Conservation (phyloP, 2,113 vertebrate species). For the Poecile atricapillus region DNA sequence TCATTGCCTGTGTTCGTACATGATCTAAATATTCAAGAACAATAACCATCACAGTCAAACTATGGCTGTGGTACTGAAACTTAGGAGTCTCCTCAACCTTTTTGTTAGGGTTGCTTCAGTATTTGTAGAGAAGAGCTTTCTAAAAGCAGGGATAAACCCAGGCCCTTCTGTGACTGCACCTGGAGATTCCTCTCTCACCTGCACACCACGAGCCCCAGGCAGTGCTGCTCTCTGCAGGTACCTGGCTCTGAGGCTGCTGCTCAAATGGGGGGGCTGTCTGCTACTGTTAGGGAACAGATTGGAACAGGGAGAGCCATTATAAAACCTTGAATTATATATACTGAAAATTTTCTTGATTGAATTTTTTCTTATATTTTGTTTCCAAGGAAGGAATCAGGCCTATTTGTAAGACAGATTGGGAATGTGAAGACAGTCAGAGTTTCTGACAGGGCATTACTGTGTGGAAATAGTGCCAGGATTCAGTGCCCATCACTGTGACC, state of each 20-base stretch:
- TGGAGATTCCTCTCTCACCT: neutral
- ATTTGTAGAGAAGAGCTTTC: neutral
- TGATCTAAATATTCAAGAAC: neutral
- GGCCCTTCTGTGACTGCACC: rapidly evolving
- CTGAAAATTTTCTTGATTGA: neutral
- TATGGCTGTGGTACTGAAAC: rapidly evolving
- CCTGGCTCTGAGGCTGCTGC: neutral
- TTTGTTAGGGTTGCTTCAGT: neutral
- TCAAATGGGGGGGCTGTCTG: neutral
- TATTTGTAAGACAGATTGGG: neutral
- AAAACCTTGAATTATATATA: neutral
- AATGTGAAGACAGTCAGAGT: neutral
- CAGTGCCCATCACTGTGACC: neutral
- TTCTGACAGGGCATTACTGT: neutral
- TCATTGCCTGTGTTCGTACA: neutral
- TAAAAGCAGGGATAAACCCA: neutral
- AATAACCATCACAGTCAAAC: neutral
- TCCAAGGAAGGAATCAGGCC: neutral
- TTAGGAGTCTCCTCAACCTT: neutral
- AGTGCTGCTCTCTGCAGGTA: neutral
- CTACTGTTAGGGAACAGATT: neutral
- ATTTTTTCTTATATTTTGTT: neutral
- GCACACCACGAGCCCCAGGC: neutral
- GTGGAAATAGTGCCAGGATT: neutral
- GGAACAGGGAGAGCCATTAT: neutral